These are phyloP conservation scores for Meghimatium bilineatum DNA, from an alignment of 2,888 invertebrate species.

Conservation along the genomic window DNA sequence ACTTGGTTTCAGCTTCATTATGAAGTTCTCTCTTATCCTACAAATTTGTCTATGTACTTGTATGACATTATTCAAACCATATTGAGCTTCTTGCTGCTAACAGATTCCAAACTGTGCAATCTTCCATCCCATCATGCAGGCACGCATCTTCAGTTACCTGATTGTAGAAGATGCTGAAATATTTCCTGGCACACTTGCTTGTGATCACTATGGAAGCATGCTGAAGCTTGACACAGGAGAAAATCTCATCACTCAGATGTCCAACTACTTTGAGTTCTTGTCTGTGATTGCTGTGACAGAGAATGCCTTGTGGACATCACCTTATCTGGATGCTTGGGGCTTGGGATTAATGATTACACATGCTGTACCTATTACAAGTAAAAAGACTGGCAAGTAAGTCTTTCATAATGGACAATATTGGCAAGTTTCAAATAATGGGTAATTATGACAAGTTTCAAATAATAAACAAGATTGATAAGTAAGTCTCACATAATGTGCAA, in stretches of 20 bases:
- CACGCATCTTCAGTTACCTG: slow-evolving; percentile 77
- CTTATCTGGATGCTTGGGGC: slow-evolving; percentile 77
- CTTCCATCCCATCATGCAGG: slow-evolving; percentile 62
- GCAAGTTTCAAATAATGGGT: too few relatives aligned
- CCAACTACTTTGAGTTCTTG: slow-evolving; percentile 77
- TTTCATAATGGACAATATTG: too few relatives aligned
- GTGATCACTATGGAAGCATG: slow-evolving; percentile 75
- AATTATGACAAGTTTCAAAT: too few relatives aligned
- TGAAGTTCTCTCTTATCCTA: too few relatives aligned
- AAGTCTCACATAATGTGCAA: too few relatives aligned
- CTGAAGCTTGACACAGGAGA: slow-evolving; percentile 75
- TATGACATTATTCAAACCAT: too few relatives aligned
- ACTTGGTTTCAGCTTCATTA: too few relatives aligned
- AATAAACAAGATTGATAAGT: too few relatives aligned
- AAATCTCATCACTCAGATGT: slow-evolving; percentile 78
- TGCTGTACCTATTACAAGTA: slow-evolving; percentile 76
- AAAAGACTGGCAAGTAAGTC: slow-evolving; percentile 70
- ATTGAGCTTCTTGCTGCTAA: too few relatives aligned
- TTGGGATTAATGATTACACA: slow-evolving; percentile 78
- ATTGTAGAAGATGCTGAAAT: slow-evolving; percentile 77
- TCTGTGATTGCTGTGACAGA: slow-evolving; percentile 73
- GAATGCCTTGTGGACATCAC: slow-evolving; percentile 77
- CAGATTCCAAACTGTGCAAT: too few relatives aligned
- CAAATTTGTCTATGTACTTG: too few relatives aligned
- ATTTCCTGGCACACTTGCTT: slow-evolving; percentile 76